Conservation (phyloP, 2,797 vertebrate species). For the Kryptolebias ocellatus region DNA sequence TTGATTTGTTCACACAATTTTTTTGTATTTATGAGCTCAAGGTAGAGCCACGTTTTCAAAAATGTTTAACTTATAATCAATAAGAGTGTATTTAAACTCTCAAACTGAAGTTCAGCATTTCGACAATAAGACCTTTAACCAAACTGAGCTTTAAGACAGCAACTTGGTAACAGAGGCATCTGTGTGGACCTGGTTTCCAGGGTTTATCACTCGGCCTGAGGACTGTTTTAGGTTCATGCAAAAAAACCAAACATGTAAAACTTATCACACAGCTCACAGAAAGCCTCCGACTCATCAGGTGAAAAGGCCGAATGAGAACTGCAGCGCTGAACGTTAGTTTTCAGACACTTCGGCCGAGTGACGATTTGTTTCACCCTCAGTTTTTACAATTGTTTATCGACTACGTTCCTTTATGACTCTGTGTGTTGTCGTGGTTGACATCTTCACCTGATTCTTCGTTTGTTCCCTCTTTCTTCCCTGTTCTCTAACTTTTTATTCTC, state of each 20-base stretch:
- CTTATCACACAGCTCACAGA: not conserved
- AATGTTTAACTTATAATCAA: too few species aligned
- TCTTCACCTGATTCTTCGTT: not conserved
- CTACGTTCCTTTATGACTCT: too few species aligned
- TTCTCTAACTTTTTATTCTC: conserved; percentile 8
- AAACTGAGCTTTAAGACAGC: conserved; percentile 17
- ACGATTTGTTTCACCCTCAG: too few species aligned
- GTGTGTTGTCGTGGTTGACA: too few species aligned
- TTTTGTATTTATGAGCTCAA: conserved; percentile 48
- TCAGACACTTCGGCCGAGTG: too few species aligned
- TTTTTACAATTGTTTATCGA: too few species aligned
- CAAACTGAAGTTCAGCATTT: not conserved
- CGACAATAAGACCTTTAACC: conserved; percentile 14
- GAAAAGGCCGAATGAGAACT: not conserved
- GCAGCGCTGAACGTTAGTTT: too few species aligned
- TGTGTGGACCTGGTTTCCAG: conserved; percentile 12
- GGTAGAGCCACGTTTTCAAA: not conserved
- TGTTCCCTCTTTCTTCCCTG: not conserved
- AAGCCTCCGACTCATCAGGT: conserved; percentile 1
- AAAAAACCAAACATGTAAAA: not conserved
- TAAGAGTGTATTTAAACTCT: too few species aligned
- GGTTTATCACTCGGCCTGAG: conserved; percentile 8
- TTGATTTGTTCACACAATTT: conserved; percentile 28
- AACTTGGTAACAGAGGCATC: conserved; percentile 25
- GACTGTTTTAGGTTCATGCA: not conserved